Base-by-base conservation (phyloP, 92 coral and sea anemone genomes). In the Parazoanthus atlanticus region DNA sequence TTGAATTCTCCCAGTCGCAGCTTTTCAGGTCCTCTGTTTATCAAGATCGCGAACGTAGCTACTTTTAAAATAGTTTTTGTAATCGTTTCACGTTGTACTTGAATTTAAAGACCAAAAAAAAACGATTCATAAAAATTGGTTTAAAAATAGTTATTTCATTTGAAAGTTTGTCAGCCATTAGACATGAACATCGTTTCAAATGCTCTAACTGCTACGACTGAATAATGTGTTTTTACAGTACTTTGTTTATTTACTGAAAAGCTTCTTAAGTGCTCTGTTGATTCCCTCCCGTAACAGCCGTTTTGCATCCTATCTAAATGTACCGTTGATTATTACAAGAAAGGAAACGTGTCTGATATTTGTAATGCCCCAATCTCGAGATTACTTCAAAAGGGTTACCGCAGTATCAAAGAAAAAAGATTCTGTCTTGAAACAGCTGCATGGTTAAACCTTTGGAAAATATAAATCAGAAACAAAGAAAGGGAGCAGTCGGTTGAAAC, bases 341-440 rank as follows among this genome's bases (percentile, higher is more conserved):
- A 75, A 25, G 26, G 52, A 36, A 25, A 36, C 49, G 1, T 32
- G 23, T 33, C 30, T n/a, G 16, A 19, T 38, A 6, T 36, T 8
- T 34, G 16, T 36, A 75, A 75, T 36, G n/a, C 28, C 8, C 11
- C 9, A 5, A 61, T 23, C 28, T 19, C 8, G 17, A 61, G 69
- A 61, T 61, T 61, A 61, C 69, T 61, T 61, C 69, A 61, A 61
- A 61, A 5, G 8, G 5, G n/a, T 34, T 75, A 21, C 79, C 79
- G 43, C 79, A 36, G 30, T 75, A 6, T 75, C 15, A 38, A 33
- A 75, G 43, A 33, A 9, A 75, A 33, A 33, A 38, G 43, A n/a
- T 15, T 52, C 58, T 52, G 58, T 75, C 26, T 41, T 21, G 79
- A 32, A 75, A 75, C 79, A 75, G 79, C 79, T 75, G 79, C 54